These are phyloP conservation scores for Chelon auratus DNA, from an alignment of 2,797 vertebrate species.

Conservation along the genomic window DNA sequence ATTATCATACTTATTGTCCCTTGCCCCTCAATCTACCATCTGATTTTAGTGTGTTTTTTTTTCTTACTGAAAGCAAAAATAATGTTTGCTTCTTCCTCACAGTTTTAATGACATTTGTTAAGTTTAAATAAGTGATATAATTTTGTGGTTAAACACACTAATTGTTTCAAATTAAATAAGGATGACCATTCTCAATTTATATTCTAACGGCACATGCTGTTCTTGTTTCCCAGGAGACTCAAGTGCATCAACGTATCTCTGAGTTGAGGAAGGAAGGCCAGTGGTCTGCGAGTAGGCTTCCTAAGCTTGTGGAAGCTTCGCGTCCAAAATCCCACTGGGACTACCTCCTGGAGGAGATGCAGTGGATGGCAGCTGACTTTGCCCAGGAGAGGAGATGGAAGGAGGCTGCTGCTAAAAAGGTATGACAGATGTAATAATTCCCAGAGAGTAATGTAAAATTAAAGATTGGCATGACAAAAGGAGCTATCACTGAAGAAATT, in stretches of 20 bases:
- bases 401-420: constrained; percentile 97
- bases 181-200: neutral
- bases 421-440: constrained; percentile 57
- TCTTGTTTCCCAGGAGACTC: constrained; percentile 87
- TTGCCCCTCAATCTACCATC: neutral
- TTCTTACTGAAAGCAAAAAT: neutral
- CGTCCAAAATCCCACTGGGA: constrained; percentile 98
- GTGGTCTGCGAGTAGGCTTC: constrained; percentile 93
- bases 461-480: neutral
- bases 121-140: neutral
- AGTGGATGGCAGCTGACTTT: constrained; percentile 99
- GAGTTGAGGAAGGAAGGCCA: constrained; percentile 96
- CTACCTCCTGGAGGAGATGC: constrained; percentile 98
- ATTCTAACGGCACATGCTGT: constrained; percentile 9
- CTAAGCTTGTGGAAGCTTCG: constrained; percentile 93
- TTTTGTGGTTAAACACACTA: neutral
- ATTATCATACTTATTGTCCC: neutral
- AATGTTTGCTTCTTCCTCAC: neutral
- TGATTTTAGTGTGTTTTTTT: neutral
- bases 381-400: constrained; percentile 98
- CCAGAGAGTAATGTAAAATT: constrained; percentile 1
- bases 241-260: constrained; percentile 95
- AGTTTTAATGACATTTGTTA: neutral
- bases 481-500: neutral
- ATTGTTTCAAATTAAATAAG: neutral